Conservation (phyloP, 2,888 invertebrate genomes). For the Disparrhopalites patrizii region DNA sequence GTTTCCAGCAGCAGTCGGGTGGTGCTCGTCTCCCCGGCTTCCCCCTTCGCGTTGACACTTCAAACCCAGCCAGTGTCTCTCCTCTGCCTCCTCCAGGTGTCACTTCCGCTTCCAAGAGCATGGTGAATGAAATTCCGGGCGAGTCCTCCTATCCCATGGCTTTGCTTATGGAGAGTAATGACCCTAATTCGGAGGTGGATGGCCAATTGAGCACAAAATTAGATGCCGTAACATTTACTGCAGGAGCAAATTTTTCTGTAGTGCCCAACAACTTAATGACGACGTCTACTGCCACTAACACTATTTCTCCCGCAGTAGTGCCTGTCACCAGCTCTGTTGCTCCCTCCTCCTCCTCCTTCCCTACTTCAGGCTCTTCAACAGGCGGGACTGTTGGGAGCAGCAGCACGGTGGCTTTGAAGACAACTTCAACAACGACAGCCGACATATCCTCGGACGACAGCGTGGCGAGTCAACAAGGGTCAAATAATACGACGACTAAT, state of each 20-base stretch:
- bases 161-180: conserved; percentile 11
- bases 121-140: not conserved
- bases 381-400: not conserved
- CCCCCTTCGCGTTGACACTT: conserved; percentile 60
- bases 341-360: not conserved
- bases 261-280: not conserved
- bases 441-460: conserved; percentile 35
- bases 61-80: not conserved
- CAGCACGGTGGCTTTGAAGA: not conserved
- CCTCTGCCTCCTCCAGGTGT: not conserved
- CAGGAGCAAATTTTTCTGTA: not conserved
- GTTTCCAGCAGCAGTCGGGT: not conserved
- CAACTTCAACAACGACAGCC: conserved; percentile 1
- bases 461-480: conserved; percentile 35
- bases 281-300: not conserved
- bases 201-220: conserved; percentile 19
- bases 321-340: not conserved
- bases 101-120: conserved; percentile 25
- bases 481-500: conserved; percentile 28
- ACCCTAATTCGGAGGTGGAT: conserved; percentile 20
- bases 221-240: conserved; percentile 1
- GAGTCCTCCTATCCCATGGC: not conserved
- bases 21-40: conserved; percentile 71
- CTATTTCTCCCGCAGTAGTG: not conserved
- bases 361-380: not conserved